Evolutionary conservation across 2,888 invertebrate species (phyloP).

Genomic region (Trichopria drosophilae): DNA sequence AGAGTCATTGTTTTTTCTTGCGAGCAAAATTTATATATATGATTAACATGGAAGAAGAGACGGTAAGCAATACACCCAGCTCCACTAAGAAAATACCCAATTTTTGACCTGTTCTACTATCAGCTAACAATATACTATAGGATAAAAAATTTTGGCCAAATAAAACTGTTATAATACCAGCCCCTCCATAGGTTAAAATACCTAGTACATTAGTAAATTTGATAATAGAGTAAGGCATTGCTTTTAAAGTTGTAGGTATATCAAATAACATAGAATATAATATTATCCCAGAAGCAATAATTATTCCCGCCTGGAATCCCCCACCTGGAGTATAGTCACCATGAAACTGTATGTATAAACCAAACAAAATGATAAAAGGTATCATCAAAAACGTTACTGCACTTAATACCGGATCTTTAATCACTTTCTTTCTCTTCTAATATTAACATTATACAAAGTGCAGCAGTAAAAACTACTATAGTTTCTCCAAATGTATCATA

Average conservation of each 20-base stretch:
- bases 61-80: conserved; percentile 17
- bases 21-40: conserved; percentile 19
- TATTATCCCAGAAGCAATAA: conserved; percentile 20
- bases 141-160: conserved; percentile 21
- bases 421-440: conserved; percentile 19
- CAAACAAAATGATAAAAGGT: conserved; percentile 20
- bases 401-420: conserved; percentile 21
- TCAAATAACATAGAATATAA: conserved; percentile 21
- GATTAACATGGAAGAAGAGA: conserved; percentile 19
- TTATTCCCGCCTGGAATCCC: conserved; percentile 18
- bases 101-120: conserved; percentile 20
- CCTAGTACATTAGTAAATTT: conserved; percentile 19
- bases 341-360: conserved; percentile 19
- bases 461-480: conserved; percentile 21
- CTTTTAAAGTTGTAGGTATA: conserved; percentile 20
- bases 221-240: conserved; percentile 19
- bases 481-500: conserved; percentile 20
- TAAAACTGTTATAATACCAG: conserved; percentile 17
- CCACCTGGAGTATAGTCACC: conserved; percentile 16
- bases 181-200: conserved; percentile 20
- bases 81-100: conserved; percentile 20
- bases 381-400: conserved; percentile 20
- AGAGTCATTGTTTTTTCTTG: conserved; percentile 21
- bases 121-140: conserved; percentile 19
- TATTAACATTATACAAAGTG: conserved; percentile 15